Conservation (phyloP, 1,140 invertebrate species). For the Microplitis demolitor region DNA sequence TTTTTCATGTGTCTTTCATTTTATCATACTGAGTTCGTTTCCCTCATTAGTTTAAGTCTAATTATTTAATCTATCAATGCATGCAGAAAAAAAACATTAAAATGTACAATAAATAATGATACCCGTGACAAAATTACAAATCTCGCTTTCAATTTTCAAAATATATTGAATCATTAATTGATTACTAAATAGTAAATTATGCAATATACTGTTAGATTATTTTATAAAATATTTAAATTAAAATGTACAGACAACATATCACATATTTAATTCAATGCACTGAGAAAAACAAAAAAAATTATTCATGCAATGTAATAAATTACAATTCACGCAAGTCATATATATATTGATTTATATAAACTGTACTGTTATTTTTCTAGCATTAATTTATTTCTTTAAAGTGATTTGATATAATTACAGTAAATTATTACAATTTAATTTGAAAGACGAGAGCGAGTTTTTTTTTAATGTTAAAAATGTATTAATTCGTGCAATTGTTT, state of each 20-base stretch:
- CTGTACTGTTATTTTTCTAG: too few relatives aligned
- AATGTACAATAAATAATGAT: not conserved
- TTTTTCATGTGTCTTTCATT: not conserved
- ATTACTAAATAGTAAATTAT: too few relatives aligned
- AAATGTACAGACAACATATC: too few relatives aligned
- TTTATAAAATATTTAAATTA: too few relatives aligned
- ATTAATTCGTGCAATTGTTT: not conserved
- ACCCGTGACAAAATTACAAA: not conserved
- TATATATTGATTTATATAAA: too few relatives aligned
- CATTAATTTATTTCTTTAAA: too few relatives aligned
- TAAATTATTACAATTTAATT: not conserved
- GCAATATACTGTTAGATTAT: too few relatives aligned
- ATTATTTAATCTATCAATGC: not conserved
- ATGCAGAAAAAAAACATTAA: not conserved
- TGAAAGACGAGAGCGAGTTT: conserved; percentile 10
- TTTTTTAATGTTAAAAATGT: not conserved
- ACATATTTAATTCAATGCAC: too few relatives aligned
- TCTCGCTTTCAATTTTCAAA: conserved; percentile 17
- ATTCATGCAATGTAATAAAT: too few relatives aligned
- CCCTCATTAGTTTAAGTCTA: conserved; percentile 3
- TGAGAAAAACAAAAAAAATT: too few relatives aligned
- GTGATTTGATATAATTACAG: not conserved
- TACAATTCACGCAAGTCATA: too few relatives aligned
- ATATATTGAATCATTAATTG: not conserved
- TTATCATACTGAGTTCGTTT: conserved; percentile 29